These are phyloP conservation scores for Syngnathus acus DNA, from an alignment of 2,797 vertebrate genomes.

Conservation along the genomic window DNA sequence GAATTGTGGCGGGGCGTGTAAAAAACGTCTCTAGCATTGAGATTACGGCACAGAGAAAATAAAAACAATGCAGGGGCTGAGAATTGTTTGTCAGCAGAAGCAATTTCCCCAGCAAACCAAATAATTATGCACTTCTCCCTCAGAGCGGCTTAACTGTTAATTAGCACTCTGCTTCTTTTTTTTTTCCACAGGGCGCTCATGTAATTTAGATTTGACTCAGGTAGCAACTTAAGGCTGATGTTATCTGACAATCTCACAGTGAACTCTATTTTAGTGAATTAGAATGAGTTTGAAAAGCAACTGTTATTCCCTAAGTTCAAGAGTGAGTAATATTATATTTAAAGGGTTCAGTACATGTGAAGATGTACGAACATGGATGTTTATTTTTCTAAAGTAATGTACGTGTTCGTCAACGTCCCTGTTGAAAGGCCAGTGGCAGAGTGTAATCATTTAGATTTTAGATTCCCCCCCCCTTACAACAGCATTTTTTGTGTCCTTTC, in stretches of 20 bases:
- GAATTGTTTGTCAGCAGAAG: slow-evolving; percentile 23
- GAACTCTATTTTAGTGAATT: slow-evolving; percentile 2
- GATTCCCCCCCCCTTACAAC: too few relatives aligned
- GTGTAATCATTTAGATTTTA: too few relatives aligned
- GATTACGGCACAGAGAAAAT: slow-evolving; percentile 3
- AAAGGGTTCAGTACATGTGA: background rate
- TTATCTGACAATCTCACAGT: slow-evolving; percentile 14
- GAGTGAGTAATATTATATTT: background rate
- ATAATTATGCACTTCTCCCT: slow-evolving; percentile 30
- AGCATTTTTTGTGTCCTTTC: too few relatives aligned
- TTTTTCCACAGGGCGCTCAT: slow-evolving; percentile 13
- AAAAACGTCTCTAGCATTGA: slow-evolving; percentile 7
- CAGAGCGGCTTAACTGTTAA: slow-evolving; percentile 21
- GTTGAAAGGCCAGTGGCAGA: background rate
- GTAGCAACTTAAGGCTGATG: slow-evolving; percentile 19
- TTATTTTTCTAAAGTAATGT: background rate
- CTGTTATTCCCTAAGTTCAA: background rate
- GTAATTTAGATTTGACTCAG: slow-evolving; percentile 33
- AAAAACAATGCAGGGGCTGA: slow-evolving; percentile 7
- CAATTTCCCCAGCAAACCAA: slow-evolving; percentile 15
- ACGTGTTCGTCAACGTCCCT: background rate
- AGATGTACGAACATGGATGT: background rate
- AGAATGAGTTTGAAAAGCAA: background rate
- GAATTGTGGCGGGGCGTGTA: background rate
- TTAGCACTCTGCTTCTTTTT: slow-evolving; percentile 22